Conservation (phyloP, 2,113 vertebrate species). For the Lamprologus speciosus region DNA sequence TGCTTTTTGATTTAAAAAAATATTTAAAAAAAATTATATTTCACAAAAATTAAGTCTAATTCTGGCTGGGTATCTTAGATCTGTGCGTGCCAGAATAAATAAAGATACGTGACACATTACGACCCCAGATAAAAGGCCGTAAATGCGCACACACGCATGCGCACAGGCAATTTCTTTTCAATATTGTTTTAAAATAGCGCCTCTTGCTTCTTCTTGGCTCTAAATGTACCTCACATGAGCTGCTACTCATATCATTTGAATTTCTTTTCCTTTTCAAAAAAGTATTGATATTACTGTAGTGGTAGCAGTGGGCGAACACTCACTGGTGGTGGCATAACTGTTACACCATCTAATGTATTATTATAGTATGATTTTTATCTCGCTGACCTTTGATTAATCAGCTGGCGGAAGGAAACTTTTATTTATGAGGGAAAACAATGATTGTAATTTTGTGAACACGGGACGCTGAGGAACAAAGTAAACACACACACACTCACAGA, state of each 20-base stretch:
- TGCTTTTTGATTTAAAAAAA: not conserved
- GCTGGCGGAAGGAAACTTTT: conserved; percentile 22
- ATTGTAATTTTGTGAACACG: conserved; percentile 6
- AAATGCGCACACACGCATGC: not conserved
- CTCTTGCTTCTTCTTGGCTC: not conserved
- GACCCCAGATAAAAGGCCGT: not conserved
- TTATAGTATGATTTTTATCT: not conserved
- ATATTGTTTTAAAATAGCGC: not conserved
- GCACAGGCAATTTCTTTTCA: not conserved
- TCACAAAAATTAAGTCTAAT: not conserved
- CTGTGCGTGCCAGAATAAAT: not conserved
- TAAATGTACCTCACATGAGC: not conserved
- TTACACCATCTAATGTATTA: not conserved
- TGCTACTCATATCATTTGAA: not conserved
- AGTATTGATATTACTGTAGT: not conserved
- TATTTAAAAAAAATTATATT: accelerated
- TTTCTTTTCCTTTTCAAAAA: not conserved
- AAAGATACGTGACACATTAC: not conserved
- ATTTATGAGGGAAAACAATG: conserved; percentile 15
- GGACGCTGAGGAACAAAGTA: not conserved
- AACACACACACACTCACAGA: conserved; percentile 3
- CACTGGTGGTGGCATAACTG: not conserved
- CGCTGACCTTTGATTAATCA: conserved; percentile 1
- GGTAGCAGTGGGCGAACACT: not conserved
- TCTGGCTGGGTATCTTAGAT: not conserved